A percentile compares a stretch with the other conserved stretches of the same genome.
phyloP scores from a whole-genome alignment of 2,113 vertebrate genomes.

The Phoenicopterus ruber region DNA sequence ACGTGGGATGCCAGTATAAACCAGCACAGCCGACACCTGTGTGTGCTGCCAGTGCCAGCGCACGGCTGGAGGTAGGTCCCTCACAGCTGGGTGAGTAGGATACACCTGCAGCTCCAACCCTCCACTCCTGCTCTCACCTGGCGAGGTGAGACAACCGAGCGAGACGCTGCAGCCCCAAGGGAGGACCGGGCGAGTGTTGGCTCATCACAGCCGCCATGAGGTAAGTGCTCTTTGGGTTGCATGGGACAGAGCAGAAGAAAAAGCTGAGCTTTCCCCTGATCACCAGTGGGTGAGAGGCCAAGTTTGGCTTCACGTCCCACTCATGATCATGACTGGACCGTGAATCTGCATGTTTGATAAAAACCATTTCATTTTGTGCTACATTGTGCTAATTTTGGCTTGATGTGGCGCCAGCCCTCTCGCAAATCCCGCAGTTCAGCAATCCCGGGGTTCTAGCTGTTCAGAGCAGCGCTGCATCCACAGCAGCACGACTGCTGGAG shows the following conservation, averaged over 20 bases:
- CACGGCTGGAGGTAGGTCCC: background rate
- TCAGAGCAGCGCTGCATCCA: background rate
- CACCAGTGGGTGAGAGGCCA: background rate
- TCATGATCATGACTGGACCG: background rate
- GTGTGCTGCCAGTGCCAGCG: background rate
- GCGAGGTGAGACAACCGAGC: background rate
- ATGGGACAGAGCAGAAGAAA: background rate
- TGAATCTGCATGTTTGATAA: background rate
- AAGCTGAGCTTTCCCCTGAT: background rate
- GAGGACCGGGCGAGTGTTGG: accelerated
- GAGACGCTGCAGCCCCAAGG: background rate
- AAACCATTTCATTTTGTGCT: background rate
- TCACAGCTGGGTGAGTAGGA: background rate
- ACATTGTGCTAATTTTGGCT: background rate
- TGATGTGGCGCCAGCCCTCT: background rate
- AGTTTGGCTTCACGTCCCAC: background rate
- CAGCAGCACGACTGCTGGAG: background rate
- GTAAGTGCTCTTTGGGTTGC: background rate
- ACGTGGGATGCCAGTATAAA: background rate
- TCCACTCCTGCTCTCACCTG: background rate
- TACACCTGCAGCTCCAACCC: background rate
- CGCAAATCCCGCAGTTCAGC: background rate
- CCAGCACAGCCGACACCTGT: background rate
- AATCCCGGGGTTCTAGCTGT: background rate
- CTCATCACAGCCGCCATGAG: background rate